phyloP scores from a whole-genome alignment of 2,888 invertebrate genomes.

The Melanostoma scalare region DNA sequence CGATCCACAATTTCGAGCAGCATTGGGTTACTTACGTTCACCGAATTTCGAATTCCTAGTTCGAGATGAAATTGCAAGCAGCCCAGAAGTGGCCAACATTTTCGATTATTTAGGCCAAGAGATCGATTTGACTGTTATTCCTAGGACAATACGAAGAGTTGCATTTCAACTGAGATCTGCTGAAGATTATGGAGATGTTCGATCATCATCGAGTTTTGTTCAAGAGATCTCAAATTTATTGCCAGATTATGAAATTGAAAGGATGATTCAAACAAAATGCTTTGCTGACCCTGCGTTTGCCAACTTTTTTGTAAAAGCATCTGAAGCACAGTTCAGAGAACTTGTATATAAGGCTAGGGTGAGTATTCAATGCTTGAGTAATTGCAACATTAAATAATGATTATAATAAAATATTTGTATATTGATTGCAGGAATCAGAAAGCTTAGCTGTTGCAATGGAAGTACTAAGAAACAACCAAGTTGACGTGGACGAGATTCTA shows the following conservation, averaged over 20 bases:
- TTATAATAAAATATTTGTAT: not conserved
- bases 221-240: constrained; percentile 46
- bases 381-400: not conserved
- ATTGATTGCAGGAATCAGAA: constrained; percentile 23
- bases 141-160: constrained; percentile 12
- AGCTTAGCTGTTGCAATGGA: constrained; percentile 17
- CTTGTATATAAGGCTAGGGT: constrained; percentile 58
- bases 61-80: constrained; percentile 36
- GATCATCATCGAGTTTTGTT: constrained; percentile 32
- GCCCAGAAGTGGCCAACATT: constrained; percentile 30
- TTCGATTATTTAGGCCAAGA: constrained; percentile 40
- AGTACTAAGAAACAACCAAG: constrained; percentile 15
- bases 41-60: constrained; percentile 39
- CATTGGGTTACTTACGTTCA: constrained; percentile 37
- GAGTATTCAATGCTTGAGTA: constrained; percentile 4
- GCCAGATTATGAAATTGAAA: constrained; percentile 38
- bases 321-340: constrained; percentile 16
- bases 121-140: constrained; percentile 43
- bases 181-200: constrained; percentile 36
- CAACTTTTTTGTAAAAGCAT: constrained; percentile 6
- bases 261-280: constrained; percentile 30
- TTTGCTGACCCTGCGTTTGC: constrained; percentile 34
- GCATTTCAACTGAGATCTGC: constrained; percentile 14
- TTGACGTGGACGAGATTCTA: constrained; percentile 45
- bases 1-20: constrained; percentile 42